These are phyloP conservation scores for Chlorocebus sabaeus DNA, from an alignment of 2,113 vertebrate species.

Conservation along the genomic window DNA sequence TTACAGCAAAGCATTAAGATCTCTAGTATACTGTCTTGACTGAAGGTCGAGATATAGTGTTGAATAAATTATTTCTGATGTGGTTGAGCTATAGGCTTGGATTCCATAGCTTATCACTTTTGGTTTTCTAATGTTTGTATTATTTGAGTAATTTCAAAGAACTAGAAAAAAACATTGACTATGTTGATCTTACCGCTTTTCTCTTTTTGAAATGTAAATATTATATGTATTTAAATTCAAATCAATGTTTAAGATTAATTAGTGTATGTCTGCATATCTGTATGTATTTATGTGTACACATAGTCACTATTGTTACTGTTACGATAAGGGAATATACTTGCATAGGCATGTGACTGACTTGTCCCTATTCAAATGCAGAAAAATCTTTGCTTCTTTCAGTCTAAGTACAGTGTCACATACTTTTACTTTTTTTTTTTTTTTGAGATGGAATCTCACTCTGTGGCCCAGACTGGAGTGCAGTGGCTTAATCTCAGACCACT, in stretches of 20 bases:
- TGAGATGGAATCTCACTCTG: too few species aligned
- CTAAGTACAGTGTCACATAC: not conserved
- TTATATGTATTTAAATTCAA: conserved; percentile 32
- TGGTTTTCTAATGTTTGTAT: conserved; percentile 11
- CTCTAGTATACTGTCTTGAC: not conserved
- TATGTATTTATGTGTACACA: not conserved
- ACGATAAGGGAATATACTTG: not conserved
- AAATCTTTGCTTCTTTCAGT: not conserved
- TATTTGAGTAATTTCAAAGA: conserved; percentile 38
- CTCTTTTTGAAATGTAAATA: not conserved
- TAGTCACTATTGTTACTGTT: not conserved
- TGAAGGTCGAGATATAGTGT: not conserved
- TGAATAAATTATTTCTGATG: not conserved
- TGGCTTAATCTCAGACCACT: too few species aligned
- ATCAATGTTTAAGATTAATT: conserved; percentile 7
- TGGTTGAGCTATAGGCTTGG: not conserved
- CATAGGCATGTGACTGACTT: not conserved
- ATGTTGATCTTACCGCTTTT: not conserved
- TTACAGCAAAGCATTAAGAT: not conserved
- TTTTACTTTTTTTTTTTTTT: not conserved
- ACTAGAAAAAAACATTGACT: not conserved
- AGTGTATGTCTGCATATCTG: not conserved
- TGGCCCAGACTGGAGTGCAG: too few species aligned
- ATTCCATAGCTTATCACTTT: not conserved
- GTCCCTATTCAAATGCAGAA: conserved; percentile 5